phyloP scores from a whole-genome alignment of 2,888 invertebrate species.

The Clunio marinus region DNA sequence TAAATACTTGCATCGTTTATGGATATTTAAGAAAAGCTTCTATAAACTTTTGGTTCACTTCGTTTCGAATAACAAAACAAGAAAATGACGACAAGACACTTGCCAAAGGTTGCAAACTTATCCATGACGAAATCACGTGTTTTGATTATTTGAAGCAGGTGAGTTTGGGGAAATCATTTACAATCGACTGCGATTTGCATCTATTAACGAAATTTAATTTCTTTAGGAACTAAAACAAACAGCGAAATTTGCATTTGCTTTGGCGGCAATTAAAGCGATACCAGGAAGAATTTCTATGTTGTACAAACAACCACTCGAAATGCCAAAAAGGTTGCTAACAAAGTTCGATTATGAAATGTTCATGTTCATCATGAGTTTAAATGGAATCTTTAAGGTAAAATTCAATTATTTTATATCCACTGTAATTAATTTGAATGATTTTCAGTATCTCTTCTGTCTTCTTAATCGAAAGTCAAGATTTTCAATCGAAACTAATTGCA shows the following conservation, averaged over 20 bases:
- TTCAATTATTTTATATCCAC: neutral
- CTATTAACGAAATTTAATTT: neutral
- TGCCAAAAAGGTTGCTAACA: neutral
- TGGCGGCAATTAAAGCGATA: neutral
- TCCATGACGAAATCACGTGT: conserved; percentile 12
- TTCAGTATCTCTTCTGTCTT: conserved; percentile 21
- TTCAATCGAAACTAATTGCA: neutral
- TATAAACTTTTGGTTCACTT: conserved; percentile 26
- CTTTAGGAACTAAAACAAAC: conserved; percentile 9
- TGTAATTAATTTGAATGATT: neutral
- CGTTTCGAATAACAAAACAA: neutral
- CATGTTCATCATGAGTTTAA: neutral
- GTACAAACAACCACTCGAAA: neutral
- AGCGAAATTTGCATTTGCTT: conserved; percentile 16
- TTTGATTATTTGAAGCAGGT: conserved; percentile 10
- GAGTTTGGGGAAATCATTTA: neutral
- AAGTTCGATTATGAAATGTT: conserved; percentile 13
- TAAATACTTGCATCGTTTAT: conserved; percentile 12
- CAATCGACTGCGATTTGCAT: neutral
- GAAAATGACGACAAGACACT: neutral
- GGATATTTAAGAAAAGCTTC: neutral
- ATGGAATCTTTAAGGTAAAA: conserved; percentile 26
- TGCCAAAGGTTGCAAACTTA: neutral
- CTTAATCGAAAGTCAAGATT: neutral
- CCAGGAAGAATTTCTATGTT: neutral